phyloP scores from a whole-genome alignment of 1,140 invertebrate genomes.

The Drosophila nebulosa region DNA sequence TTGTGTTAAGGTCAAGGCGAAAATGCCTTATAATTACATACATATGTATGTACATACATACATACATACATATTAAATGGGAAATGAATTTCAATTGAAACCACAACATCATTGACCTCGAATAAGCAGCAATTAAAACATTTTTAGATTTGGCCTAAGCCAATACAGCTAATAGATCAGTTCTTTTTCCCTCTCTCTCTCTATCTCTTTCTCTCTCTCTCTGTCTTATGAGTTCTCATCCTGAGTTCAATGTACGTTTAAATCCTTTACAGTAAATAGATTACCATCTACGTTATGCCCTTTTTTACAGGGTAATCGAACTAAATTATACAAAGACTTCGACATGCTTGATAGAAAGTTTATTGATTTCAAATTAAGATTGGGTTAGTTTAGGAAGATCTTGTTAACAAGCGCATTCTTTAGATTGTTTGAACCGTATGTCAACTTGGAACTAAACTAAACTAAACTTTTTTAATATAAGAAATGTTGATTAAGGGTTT shows the following conservation, averaged over 20 bases:
- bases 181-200: neutral
- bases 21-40: conserved; percentile 63
- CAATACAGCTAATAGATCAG: neutral
- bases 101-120: conserved; percentile 55
- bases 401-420: no score
- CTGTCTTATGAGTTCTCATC: neutral
- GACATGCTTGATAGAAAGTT: no score
- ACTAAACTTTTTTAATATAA: no score
- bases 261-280: conserved; percentile 68
- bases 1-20: conserved; percentile 79
- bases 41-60: neutral
- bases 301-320: neutral
- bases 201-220: neutral
- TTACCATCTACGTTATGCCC: conserved; percentile 29
- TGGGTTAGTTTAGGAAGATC: no score
- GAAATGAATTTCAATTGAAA: conserved; percentile 66
- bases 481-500: no score
- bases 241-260: conserved; percentile 59
- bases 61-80: conserved; percentile 46
- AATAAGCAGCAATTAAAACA: conserved; percentile 35
- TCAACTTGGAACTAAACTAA: no score
- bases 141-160: conserved; percentile 13
- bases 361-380: no score
- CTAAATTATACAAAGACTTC: neutral
- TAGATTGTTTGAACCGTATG: no score